These are phyloP conservation scores for Odontocolon sp. DNA, from an alignment of 2,888 invertebrate genomes.

Conservation along the genomic window DNA sequence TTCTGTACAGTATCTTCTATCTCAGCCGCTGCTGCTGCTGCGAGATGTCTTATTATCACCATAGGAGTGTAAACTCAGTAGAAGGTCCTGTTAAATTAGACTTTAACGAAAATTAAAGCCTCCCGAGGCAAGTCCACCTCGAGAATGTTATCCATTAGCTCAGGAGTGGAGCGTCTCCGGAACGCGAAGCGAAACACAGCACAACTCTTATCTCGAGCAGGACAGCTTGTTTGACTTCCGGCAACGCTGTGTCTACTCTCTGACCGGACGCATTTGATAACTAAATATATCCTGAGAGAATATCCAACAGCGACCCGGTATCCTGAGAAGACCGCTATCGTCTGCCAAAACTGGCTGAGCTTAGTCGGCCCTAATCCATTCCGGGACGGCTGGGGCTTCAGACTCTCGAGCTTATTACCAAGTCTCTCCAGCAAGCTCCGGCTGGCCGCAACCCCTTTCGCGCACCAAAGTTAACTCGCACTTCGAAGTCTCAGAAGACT, in stretches of 20 bases:
- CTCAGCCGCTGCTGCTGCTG: background rate
- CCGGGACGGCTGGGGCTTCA: conserved; percentile 60
- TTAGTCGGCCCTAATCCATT: conserved; percentile 76
- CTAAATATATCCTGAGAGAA: conserved; percentile 68
- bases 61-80: conserved; percentile 12
- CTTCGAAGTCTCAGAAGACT: background rate
- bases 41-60: conserved; percentile 28
- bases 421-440: conserved; percentile 55
- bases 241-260: conserved; percentile 67
- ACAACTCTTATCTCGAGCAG: conserved; percentile 73
- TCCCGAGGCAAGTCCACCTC: conserved; percentile 14
- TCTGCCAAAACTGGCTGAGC: conserved; percentile 60
- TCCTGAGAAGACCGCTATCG: conserved; percentile 24
- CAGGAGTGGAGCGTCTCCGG: conserved; percentile 54
- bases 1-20: background rate
- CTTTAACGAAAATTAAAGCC: conserved; percentile 71
- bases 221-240: conserved; percentile 79
- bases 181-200: conserved; percentile 24
- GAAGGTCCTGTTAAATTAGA: conserved; percentile 62
- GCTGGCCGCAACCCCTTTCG: conserved; percentile 47
- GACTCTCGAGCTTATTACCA: conserved; percentile 61
- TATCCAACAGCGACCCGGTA: conserved; percentile 15
- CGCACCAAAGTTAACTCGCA: conserved; percentile 50
- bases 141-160: conserved; percentile 65
- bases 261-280: conserved; percentile 79